phyloP scores from a whole-genome alignment of 2,113 vertebrate genomes.

The Drymodes brunneopygia region DNA sequence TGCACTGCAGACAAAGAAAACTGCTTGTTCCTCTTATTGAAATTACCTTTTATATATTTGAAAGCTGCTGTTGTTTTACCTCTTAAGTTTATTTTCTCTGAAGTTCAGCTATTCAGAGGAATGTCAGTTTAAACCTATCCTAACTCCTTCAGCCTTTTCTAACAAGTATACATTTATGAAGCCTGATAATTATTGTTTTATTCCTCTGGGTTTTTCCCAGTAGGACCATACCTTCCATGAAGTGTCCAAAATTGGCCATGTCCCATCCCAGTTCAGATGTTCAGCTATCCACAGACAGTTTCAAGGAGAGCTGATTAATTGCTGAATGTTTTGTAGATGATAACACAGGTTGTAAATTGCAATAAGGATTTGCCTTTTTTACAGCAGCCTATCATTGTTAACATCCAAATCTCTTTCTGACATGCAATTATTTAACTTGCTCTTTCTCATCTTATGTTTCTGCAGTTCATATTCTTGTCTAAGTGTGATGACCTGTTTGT shows the following conservation, averaged over 20 bases:
- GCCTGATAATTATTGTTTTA: neutral
- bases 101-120: neutral
- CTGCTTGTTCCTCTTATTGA: neutral
- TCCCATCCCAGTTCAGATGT: neutral
- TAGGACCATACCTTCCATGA: neutral
- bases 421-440: neutral
- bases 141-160: neutral
- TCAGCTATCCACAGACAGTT: neutral
- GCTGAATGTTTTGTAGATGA: neutral
- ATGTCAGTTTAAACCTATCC: neutral
- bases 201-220: neutral
- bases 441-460: neutral
- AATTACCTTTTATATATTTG: neutral
- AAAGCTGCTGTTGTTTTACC: neutral
- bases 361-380: neutral
- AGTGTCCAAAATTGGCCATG: neutral
- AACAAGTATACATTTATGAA: neutral
- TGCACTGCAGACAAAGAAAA: neutral
- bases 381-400: neutral
- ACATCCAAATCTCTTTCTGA: neutral
- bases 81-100: neutral
- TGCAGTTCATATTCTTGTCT: neutral
- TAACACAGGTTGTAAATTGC: neutral
- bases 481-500: neutral
- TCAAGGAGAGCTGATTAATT: neutral